A percentile compares a stretch with the other conserved stretches of the same genome.
Evolutionary conservation across 2,888 invertebrate genomes (phyloP).

Genomic region (Drosophila fungiperda): DNA sequence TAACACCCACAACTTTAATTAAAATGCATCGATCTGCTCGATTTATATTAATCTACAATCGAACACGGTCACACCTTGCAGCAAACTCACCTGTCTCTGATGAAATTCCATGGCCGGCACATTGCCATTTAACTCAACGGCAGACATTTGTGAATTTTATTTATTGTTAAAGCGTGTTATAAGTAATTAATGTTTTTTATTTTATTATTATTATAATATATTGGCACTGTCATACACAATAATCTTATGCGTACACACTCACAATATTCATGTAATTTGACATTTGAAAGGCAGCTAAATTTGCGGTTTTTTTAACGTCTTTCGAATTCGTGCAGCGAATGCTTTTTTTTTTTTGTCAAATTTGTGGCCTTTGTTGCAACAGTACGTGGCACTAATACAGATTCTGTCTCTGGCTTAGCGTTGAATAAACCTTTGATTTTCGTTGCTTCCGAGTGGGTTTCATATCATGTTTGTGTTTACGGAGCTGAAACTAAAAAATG

Average conservation of each 20-base stretch:
- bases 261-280: constrained; percentile 25
- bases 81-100: constrained; percentile 77
- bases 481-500: constrained; percentile 41
- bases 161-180: constrained; percentile 21
- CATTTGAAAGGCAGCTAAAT: constrained; percentile 43
- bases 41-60: background rate
- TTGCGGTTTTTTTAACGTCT: constrained; percentile 33
- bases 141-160: constrained; percentile 70
- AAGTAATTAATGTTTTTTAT: constrained; percentile 22
- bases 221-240: constrained; percentile 28
- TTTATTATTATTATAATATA: constrained; percentile 11
- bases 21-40: background rate
- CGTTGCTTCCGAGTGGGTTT: constrained; percentile 25
- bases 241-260: constrained; percentile 30
- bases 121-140: constrained; percentile 79
- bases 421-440: constrained; percentile 41
- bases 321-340: constrained; percentile 53
- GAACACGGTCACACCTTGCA: background rate
- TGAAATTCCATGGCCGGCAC: constrained; percentile 79
- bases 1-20: background rate
- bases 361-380: constrained; percentile 26
- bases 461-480: constrained; percentile 30
- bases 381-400: constrained; percentile 57
- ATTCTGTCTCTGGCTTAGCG: constrained; percentile 9
- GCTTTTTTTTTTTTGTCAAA: background rate